Evolutionary conservation across 2,113 vertebrate genomes (phyloP).

Genomic region (Callaeas wilsoni): DNA sequence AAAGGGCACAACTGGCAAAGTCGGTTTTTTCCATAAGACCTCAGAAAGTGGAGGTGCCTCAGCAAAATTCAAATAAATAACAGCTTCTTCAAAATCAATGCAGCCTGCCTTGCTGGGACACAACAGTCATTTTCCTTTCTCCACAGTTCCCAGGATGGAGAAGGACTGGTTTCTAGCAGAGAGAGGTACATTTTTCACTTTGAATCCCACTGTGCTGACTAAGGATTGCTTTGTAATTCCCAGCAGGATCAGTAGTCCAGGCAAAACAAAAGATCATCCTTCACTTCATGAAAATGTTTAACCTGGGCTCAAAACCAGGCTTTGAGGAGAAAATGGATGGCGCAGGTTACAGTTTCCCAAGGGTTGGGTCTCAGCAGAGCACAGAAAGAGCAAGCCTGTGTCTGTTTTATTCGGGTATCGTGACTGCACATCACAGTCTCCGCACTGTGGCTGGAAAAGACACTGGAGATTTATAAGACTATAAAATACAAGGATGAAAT

Average conservation of each 20-base stretch:
- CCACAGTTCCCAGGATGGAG: neutral
- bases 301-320: neutral
- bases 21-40: neutral
- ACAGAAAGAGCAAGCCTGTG: neutral
- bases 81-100: neutral
- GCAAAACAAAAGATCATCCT: neutral
- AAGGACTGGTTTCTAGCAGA: neutral
- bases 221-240: neutral
- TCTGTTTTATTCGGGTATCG: neutral
- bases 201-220: neutral
- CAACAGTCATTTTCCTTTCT: neutral
- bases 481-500: constrained; percentile 41
- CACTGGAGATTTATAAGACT: constrained; percentile 36
- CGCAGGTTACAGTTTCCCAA: neutral
- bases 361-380: neutral
- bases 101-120: neutral
- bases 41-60: neutral
- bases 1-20: neutral
- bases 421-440: neutral
- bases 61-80: neutral
- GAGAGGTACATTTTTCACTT: neutral
- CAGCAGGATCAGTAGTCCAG: neutral
- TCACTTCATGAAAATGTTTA: neutral
- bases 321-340: neutral
- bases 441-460: neutral